These are phyloP conservation scores for Axis porcinus DNA, from an alignment of 2,113 vertebrate species.

Conservation along the genomic window DNA sequence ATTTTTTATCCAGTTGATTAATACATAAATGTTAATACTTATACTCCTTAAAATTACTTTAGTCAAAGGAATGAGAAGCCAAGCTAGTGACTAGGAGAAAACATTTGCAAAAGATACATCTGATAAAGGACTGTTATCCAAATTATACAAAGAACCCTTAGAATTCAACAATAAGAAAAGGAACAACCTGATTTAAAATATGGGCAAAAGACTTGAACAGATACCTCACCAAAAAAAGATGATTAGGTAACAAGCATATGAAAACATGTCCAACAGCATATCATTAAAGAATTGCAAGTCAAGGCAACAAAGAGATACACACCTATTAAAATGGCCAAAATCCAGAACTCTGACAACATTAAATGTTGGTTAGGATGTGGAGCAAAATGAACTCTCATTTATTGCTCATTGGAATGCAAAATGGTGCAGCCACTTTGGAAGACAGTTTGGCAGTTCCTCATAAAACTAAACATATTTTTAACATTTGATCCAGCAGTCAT, in stretches of 20 bases:
- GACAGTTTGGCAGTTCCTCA: neutral
- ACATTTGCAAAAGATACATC: neutral
- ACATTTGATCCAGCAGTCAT: neutral
- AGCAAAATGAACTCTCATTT: neutral
- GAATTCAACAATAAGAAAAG: neutral
- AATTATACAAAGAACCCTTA: neutral
- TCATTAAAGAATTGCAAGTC: neutral
- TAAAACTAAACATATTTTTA: neutral
- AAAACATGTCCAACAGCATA: neutral
- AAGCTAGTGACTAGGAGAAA: neutral
- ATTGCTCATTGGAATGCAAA: neutral
- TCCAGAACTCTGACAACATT: neutral
- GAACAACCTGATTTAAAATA: neutral
- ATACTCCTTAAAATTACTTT: neutral
- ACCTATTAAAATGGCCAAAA: neutral
- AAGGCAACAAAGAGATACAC: neutral
- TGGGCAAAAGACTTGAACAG: neutral
- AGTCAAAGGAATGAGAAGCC: neutral
- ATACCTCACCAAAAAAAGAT: neutral
- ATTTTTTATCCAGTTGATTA: neutral
- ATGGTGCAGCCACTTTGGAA: neutral
- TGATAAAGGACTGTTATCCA: neutral
- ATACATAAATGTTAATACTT: neutral
- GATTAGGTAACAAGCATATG: neutral
- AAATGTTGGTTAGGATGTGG: neutral